Evolutionary conservation across 2,888 invertebrate species (phyloP), one percentile per base, ranked within the genome.

Genomic region (Eilema depressum): DNA sequence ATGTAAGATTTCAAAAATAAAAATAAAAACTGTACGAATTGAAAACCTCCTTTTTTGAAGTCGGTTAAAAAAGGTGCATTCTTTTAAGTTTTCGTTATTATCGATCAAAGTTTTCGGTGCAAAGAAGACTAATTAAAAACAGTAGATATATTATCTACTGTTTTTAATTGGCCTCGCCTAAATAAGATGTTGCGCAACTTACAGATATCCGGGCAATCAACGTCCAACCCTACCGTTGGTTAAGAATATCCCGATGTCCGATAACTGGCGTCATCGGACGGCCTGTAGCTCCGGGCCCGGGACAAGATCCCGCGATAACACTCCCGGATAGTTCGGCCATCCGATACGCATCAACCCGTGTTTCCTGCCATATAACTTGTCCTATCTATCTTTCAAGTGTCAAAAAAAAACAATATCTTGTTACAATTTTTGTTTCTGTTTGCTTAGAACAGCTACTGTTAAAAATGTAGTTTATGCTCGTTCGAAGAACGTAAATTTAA

Each of bases 301-400:
- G 86, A 87, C 83, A 80, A 80, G 86, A 86, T 84, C 81, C 78
- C 73, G 67, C 71, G 91, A 92, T 92, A 89, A 88, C 84, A 77
- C 88, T 88, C 86, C 85, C 77, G 80, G 82, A 82, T 85, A 81
- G 79, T 75, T 79, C 81, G 84, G 88, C 87, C 79, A 91, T 88
- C 81, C 82, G 92, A 92, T 90, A 91, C 86, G 84, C 85, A 85
- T 86, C 85, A 85, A 82, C 83, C 84, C 83, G 76, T 80, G 84
- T 85, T 88, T 88, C 87, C 88, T 86, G 83, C 80, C 78, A 70
- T 70, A 77, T 81, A 83, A 83, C 82, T 78, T 78, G 75, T n/a
- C n/a, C n/a, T 77, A 66, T 73, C 77, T 77, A 80, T 76, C 70
- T 75, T 76, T 75, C 74, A 70, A 77, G 78, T 75, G 73, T 73